Conservation (phyloP, 2,888 invertebrate species). For the Linyphia triangularis region DNA sequence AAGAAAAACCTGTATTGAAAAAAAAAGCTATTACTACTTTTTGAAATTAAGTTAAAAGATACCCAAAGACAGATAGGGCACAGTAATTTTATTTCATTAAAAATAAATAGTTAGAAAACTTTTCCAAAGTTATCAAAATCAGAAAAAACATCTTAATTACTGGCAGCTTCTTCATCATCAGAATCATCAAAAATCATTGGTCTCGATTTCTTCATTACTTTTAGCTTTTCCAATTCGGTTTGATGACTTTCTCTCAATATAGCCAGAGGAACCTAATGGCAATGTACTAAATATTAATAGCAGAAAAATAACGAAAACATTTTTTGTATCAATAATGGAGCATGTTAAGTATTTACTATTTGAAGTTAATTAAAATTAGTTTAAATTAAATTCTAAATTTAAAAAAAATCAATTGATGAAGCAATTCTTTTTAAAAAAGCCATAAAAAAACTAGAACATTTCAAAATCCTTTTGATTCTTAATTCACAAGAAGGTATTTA, state of each 20-base stretch:
- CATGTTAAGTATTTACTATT: not conserved
- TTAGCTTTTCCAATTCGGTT: conserved; percentile 84
- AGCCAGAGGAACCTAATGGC: conserved; percentile 81
- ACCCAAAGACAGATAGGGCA: too few relatives aligned
- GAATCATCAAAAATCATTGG: conserved; percentile 63
- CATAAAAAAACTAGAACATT: too few relatives aligned
- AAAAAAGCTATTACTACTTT: not conserved
- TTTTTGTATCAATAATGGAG: not conserved
- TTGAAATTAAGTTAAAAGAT: not conserved
- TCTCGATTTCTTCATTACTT: conserved; percentile 81
- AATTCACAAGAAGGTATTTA: too few relatives aligned
- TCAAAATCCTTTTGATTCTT: too few relatives aligned
- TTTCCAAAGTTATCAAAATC: too few relatives aligned
- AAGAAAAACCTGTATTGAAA: not conserved
- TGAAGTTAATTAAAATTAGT: not conserved
- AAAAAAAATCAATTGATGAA: too few relatives aligned
- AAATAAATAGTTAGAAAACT: too few relatives aligned
- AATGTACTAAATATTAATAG: not conserved
- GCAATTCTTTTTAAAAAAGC: too few relatives aligned
- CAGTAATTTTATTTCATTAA: too few relatives aligned
- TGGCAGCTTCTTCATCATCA: conserved; percentile 48
- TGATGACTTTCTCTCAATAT: conserved; percentile 84
- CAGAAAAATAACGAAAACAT: not conserved
- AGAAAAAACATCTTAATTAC: conserved; percentile 19
- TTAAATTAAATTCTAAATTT: not conserved